Evolutionary conservation across 2,113 vertebrate species (phyloP).

Genomic region (Potamarius usumacintae): DNA sequence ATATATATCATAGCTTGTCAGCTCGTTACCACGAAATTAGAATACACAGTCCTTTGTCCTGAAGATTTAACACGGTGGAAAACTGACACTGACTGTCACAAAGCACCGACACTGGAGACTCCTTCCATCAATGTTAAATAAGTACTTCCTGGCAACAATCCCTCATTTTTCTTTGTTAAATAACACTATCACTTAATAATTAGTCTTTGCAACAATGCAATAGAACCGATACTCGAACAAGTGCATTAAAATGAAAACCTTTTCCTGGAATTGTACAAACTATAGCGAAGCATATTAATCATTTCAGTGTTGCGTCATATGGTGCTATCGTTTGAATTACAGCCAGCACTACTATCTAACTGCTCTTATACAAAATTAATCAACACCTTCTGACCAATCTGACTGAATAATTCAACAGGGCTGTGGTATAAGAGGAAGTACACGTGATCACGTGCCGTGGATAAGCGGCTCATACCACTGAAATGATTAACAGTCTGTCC

Average conservation of each 20-base stretch:
- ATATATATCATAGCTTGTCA: too few species aligned
- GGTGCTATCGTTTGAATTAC: not conserved
- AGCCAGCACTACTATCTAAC: too few species aligned
- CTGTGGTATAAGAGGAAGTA: not conserved
- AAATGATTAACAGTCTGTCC: not conserved
- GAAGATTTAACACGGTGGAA: not conserved
- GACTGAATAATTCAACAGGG: not conserved
- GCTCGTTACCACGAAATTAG: too few species aligned
- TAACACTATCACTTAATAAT: not conserved
- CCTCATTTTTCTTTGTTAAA: not conserved
- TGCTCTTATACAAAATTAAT: not conserved
- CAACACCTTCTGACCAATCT: not conserved
- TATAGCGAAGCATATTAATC: too few species aligned
- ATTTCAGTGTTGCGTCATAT: not conserved
- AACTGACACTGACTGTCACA: not conserved
- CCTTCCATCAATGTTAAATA: not conserved
- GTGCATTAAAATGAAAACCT: not conserved
- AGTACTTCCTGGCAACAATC: not conserved
- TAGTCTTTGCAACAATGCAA: not conserved
- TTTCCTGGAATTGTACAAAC: too few species aligned
- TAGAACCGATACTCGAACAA: not conserved
- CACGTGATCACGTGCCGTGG: not conserved
- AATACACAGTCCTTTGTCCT: too few species aligned
- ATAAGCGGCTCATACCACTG: not conserved
- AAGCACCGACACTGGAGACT: not conserved